phyloP scores from a whole-genome alignment of 2,113 vertebrate species.

The Channa argus region DNA sequence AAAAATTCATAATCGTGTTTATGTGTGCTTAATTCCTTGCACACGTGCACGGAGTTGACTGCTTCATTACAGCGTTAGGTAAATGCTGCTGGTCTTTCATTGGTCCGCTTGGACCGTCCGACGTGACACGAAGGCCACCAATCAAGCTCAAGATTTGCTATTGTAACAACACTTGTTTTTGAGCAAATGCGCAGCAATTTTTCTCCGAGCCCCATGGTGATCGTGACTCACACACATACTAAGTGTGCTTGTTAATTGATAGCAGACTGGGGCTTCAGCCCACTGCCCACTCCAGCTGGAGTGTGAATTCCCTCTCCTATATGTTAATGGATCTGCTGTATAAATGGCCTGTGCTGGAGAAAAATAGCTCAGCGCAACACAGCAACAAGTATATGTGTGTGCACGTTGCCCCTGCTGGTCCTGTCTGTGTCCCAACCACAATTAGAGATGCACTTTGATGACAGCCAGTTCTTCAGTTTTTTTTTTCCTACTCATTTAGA shows the following conservation, averaged over 20 bases:
- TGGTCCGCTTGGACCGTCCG: neutral
- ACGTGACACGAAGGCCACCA: constrained; percentile 2
- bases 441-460: constrained; percentile 79
- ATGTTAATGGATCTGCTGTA: constrained; percentile 73
- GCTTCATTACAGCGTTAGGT: constrained; percentile 23
- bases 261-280: constrained; percentile 67
- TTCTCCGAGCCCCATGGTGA: constrained; percentile 56
- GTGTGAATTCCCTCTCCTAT: constrained; percentile 78
- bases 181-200: constrained; percentile 41
- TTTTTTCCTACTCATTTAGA: constrained; percentile 36
- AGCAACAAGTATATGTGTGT: constrained; percentile 32
- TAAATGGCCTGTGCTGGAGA: constrained; percentile 49
- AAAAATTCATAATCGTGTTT: constrained; percentile 70
- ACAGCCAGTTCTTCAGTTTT: constrained; percentile 18
- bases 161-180: constrained; percentile 45
- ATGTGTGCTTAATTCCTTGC: constrained; percentile 67
- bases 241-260: constrained; percentile 79
- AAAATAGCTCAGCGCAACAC: constrained; percentile 42
- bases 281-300: constrained; percentile 73
- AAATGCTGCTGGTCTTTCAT: constrained; percentile 12
- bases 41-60: constrained; percentile 37
- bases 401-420: constrained; percentile 60
- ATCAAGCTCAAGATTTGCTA: constrained; percentile 18
- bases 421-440: constrained; percentile 60
- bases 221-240: constrained; percentile 71